These are phyloP conservation scores for Sycophila sp. DNA, from an alignment of 1,140 invertebrate species.

Conservation along the genomic window DNA sequence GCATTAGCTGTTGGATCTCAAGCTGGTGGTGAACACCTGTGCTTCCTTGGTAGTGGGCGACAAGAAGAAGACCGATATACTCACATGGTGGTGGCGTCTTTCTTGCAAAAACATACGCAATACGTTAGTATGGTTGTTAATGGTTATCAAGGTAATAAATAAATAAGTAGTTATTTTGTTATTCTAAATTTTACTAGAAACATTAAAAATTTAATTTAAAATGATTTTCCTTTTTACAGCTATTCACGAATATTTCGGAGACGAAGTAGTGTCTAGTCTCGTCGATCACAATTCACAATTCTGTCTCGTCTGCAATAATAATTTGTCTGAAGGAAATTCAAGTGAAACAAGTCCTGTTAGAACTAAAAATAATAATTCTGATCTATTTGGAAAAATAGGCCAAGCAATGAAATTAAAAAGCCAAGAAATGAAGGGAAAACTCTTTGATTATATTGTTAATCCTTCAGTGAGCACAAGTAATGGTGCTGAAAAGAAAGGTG, in stretches of 20 bases:
- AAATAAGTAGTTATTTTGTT: too few relatives aligned
- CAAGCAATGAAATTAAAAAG: conserved; percentile 89
- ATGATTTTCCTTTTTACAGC: conserved; percentile 63
- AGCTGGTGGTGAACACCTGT: conserved; percentile 95
- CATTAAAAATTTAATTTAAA: conserved; percentile 12
- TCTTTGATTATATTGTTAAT: conserved; percentile 94
- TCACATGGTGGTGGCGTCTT: conserved; percentile 98
- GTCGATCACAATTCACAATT: conserved; percentile 82
- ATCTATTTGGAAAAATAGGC: conserved; percentile 82
- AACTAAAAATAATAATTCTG: conserved; percentile 65
- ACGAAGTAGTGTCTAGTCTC: conserved; percentile 80
- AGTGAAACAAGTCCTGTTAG: conserved; percentile 59
- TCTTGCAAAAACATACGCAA: conserved; percentile 92
- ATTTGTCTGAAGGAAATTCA: conserved; percentile 63
- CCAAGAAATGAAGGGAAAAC: conserved; percentile 90
- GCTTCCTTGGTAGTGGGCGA: conserved; percentile 95
- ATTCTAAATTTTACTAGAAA: conserved; percentile 12
- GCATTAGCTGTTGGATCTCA: conserved; percentile 87
- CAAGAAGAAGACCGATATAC: conserved; percentile 97
- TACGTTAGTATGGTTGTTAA: conserved; percentile 93
- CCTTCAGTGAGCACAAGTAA: conserved; percentile 71
- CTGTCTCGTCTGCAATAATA: conserved; percentile 83
- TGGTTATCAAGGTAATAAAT: conserved; percentile 83
- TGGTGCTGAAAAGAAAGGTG: conserved; percentile 79
- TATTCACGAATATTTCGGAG: conserved; percentile 85